These are phyloP conservation scores for Eupleurogrammus muticus DNA, from an alignment of 2,797 vertebrate genomes.

Conservation along the genomic window DNA sequence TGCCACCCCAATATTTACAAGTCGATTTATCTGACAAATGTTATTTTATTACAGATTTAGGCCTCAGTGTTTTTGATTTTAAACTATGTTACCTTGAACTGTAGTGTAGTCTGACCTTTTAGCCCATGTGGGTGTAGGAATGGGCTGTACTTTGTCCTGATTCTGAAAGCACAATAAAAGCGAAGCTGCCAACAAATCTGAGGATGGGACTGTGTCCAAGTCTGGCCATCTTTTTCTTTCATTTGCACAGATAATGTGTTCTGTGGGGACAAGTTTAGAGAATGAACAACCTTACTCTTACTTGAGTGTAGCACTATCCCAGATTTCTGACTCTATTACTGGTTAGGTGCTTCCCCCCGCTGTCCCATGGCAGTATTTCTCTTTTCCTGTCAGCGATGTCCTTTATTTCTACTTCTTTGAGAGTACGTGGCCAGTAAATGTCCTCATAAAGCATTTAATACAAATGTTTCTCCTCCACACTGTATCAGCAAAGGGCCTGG, in stretches of 20 bases:
- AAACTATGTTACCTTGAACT: slow-evolving; percentile 25
- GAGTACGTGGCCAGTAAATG: slow-evolving; percentile 59
- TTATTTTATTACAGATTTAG: slow-evolving; percentile 33
- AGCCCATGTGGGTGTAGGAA: slow-evolving; percentile 67
- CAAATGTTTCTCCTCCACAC: slow-evolving; percentile 59
- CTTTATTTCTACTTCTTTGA: slow-evolving; percentile 59
- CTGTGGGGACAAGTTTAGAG: not conserved
- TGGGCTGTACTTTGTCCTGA: slow-evolving; percentile 69
- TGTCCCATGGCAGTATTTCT: slow-evolving; percentile 41
- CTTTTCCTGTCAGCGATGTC: slow-evolving; percentile 38
- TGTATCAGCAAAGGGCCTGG: slow-evolving; percentile 64
- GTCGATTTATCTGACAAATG: slow-evolving; percentile 30
- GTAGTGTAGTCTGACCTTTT: slow-evolving; percentile 42
- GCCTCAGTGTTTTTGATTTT: slow-evolving; percentile 48
- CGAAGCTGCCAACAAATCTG: slow-evolving; percentile 65
- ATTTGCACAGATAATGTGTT: slow-evolving; percentile 12
- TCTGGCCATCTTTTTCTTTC: slow-evolving; percentile 32
- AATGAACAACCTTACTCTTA: not conserved
- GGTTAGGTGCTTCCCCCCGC: slow-evolving; percentile 17
- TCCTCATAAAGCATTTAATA: slow-evolving; percentile 65
- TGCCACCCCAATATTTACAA: slow-evolving; percentile 25
- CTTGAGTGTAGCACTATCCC: slow-evolving; percentile 4
- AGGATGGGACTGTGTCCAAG: slow-evolving; percentile 41
- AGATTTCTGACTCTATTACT: slow-evolving; percentile 2
- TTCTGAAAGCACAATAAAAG: slow-evolving; percentile 73